Percentiles rank a stretch among this genome's conserved stretches.
Conservation (phyloP, 2,113 vertebrate species). For the Cynocephalus volans region DNA sequence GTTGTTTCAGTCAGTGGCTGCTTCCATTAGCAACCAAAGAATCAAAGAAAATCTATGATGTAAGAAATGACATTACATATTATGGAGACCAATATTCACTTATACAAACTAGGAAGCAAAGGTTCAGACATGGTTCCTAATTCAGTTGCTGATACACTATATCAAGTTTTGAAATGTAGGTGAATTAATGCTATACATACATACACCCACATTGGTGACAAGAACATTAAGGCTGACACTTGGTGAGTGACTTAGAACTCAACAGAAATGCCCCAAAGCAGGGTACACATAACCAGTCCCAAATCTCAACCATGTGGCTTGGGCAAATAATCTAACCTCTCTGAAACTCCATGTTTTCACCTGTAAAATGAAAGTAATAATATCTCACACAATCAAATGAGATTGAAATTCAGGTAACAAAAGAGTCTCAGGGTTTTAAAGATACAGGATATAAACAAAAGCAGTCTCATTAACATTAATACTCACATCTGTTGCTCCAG, state of each 20-base stretch:
- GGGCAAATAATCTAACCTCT: background rate
- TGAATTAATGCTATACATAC: background rate
- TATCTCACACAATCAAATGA: background rate
- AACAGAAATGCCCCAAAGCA: background rate
- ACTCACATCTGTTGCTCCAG: background rate
- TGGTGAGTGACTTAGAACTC: background rate
- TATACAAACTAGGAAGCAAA: background rate
- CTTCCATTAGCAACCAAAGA: constrained; percentile 6
- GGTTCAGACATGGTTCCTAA: background rate
- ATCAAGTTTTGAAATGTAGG: background rate
- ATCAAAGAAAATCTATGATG: background rate
- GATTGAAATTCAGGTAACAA: background rate
- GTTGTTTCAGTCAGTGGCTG: background rate
- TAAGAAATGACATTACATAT: background rate
- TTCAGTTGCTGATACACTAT: background rate
- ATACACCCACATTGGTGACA: background rate
- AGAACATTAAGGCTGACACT: background rate
- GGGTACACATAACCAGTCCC: background rate
- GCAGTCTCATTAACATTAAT: background rate
- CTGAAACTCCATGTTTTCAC: background rate
- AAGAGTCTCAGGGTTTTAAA: background rate
- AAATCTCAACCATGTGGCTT: background rate
- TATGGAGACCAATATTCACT: background rate
- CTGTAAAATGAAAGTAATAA: background rate
- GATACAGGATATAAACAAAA: background rate